A percentile compares a stretch with the other conserved stretches of the same genome.
Conservation (phyloP, 2,888 invertebrate genomes). For the Drosophila ustulata region DNA sequence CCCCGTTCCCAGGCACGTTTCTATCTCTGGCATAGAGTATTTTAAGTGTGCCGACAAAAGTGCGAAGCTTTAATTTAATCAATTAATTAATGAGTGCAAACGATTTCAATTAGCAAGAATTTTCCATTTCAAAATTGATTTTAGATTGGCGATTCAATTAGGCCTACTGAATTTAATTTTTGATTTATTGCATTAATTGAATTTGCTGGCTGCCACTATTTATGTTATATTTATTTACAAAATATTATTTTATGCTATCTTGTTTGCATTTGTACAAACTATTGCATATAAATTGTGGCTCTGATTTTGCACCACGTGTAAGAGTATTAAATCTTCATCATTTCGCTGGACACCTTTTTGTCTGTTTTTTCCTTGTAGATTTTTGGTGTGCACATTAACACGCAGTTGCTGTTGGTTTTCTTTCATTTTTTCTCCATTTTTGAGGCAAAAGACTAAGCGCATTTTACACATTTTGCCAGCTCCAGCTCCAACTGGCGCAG, state of each 20-base stretch:
- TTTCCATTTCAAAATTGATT: slow-evolving; percentile 1
- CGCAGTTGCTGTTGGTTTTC: slow-evolving; percentile 62
- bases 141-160: slow-evolving; percentile 1
- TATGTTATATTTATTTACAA: background rate
- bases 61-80: background rate
- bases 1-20: slow-evolving; percentile 9
- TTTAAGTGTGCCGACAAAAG: background rate
- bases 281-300: background rate
- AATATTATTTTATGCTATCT: too few relatives aligned
- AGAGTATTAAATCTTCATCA: slow-evolving; percentile 5
- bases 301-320: background rate
- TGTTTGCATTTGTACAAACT: too few relatives aligned
- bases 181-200: background rate
- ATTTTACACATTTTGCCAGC: slow-evolving; percentile 65
- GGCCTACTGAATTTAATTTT: background rate
- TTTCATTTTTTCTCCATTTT: slow-evolving; percentile 30
- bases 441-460: slow-evolving; percentile 52
- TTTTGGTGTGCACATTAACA: slow-evolving; percentile 64
- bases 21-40: slow-evolving; percentile 13
- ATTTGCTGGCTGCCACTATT: background rate
- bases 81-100: slow-evolving; percentile 2
- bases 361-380: background rate
- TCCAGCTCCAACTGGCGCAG: slow-evolving; percentile 5
- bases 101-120: background rate
- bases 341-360: background rate